Percentiles rank a stretch among this genome's conserved stretches.
Evolutionary conservation across 2,888 invertebrate species (phyloP).

Genomic region (Yponomeuta plumbellus): DNA sequence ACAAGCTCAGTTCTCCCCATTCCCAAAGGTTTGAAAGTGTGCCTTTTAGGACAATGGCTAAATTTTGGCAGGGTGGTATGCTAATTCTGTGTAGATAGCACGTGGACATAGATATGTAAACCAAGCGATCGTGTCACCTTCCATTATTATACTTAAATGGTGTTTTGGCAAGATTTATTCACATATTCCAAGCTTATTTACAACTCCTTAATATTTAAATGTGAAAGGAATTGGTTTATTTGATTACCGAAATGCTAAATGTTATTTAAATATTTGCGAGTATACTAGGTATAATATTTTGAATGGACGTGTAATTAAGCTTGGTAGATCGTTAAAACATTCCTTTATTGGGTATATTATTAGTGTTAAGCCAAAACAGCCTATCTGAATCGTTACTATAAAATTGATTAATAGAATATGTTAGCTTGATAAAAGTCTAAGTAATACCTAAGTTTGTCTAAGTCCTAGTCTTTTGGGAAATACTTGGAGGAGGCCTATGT

Average conservation of each 20-base stretch:
- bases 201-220: slow-evolving; percentile 5
- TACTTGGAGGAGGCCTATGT: too few relatives aligned
- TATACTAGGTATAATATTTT: not conserved
- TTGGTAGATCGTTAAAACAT: not conserved
- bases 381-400: not conserved
- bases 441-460: too few relatives aligned
- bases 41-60: slow-evolving; percentile 21
- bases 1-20: too few relatives aligned
- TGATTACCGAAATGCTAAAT: not conserved
- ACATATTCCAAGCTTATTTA: slow-evolving; percentile 5
- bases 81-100: slow-evolving; percentile 45
- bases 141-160: not conserved
- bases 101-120: slow-evolving; percentile 73
- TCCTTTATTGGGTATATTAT: not conserved
- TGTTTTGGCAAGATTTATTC: slow-evolving; percentile 10
- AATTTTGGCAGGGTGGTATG: slow-evolving; percentile 59
- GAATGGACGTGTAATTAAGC: not conserved
- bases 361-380: not conserved
- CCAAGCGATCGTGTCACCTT: slow-evolving; percentile 42
- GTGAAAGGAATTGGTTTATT: slow-evolving; percentile 4
- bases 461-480: too few relatives aligned
- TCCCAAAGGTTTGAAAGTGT: not conserved
- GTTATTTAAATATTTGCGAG: not conserved
- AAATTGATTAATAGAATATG: not conserved
- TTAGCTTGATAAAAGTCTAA: too few relatives aligned